phyloP scores from a whole-genome alignment of 2,113 vertebrate species.

The Platysteira castanea region DNA sequence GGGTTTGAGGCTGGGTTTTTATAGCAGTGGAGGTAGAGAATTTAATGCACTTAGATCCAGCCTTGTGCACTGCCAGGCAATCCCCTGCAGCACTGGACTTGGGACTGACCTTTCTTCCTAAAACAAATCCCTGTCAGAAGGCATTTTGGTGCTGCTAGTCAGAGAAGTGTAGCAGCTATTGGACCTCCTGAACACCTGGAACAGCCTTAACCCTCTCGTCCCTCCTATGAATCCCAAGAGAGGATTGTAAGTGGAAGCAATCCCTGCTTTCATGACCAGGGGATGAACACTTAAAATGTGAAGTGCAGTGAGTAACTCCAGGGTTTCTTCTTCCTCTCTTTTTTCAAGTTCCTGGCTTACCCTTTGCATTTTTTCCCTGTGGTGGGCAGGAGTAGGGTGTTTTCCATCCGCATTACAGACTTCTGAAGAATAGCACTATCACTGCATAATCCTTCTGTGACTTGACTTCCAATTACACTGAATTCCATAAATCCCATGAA shows the following conservation, averaged over 20 bases:
- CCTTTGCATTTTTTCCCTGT: neutral
- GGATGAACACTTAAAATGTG: neutral
- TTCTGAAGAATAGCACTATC: neutral
- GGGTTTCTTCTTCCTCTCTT: neutral
- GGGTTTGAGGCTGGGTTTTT: neutral
- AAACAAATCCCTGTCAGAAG: neutral
- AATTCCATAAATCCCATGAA: neutral
- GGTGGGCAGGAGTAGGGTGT: neutral
- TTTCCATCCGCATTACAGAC: neutral
- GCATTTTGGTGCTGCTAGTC: neutral
- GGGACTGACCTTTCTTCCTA: neutral
- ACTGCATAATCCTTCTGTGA: neutral
- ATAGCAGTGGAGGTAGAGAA: neutral
- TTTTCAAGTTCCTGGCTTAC: neutral
- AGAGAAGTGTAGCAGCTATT: neutral
- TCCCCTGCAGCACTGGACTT: neutral
- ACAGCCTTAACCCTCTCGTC: neutral
- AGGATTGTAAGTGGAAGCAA: neutral
- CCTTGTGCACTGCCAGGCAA: neutral
- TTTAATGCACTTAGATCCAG: neutral
- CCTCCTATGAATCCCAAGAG: neutral
- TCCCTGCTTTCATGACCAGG: neutral
- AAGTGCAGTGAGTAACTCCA: neutral
- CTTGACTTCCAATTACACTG: neutral
- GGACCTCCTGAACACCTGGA: neutral